These are phyloP conservation scores for Leptothorax acervorum DNA, from an alignment of 2,888 invertebrate species.

Conservation along the genomic window DNA sequence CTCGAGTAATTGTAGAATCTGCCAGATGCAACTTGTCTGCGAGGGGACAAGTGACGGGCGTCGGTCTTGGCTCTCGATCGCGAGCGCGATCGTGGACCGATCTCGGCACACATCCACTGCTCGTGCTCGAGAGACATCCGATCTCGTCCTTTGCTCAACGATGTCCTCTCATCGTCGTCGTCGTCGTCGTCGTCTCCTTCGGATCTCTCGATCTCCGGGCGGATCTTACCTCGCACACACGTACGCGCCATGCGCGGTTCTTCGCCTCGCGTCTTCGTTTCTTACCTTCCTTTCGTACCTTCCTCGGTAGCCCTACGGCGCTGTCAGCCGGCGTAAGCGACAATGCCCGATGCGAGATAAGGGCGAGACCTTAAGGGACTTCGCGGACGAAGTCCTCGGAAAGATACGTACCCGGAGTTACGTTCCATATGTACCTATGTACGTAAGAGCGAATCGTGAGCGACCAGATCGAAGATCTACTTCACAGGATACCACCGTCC, in stretches of 20 bases:
- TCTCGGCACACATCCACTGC: conserved; percentile 43
- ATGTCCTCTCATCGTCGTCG: conserved; percentile 53
- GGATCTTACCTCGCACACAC: conserved; percentile 12
- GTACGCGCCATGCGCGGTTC: neutral
- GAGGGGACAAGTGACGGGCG: conserved; percentile 79
- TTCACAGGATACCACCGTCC: conserved; percentile 62
- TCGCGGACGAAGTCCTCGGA: conserved; percentile 55
- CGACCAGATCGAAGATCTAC: conserved; percentile 75
- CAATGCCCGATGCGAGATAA: conserved; percentile 85
- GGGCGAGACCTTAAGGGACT: conserved; percentile 74
- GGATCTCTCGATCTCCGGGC: conserved; percentile 56
- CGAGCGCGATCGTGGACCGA: conserved; percentile 55
- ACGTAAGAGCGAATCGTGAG: conserved; percentile 53
- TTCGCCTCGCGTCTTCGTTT: conserved; percentile 10
- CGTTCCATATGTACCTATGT: conserved; percentile 50
- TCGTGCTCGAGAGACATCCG: conserved; percentile 21
- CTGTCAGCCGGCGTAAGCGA: conserved; percentile 84
- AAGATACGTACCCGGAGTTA: conserved; percentile 66
- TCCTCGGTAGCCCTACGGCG: conserved; percentile 69
- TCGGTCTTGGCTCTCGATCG: conserved; percentile 68
- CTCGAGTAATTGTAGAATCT: conserved; percentile 84
- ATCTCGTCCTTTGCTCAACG: conserved; percentile 59
- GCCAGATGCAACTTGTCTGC: conserved; percentile 82
- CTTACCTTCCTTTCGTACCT: conserved; percentile 10
- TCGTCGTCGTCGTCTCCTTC: conserved; percentile 36